Percentiles rank a stretch among this genome's conserved stretches.
Evolutionary conservation across 2,797 vertebrate genomes (phyloP).

Genomic region (Sebastes umbrosus): DNA sequence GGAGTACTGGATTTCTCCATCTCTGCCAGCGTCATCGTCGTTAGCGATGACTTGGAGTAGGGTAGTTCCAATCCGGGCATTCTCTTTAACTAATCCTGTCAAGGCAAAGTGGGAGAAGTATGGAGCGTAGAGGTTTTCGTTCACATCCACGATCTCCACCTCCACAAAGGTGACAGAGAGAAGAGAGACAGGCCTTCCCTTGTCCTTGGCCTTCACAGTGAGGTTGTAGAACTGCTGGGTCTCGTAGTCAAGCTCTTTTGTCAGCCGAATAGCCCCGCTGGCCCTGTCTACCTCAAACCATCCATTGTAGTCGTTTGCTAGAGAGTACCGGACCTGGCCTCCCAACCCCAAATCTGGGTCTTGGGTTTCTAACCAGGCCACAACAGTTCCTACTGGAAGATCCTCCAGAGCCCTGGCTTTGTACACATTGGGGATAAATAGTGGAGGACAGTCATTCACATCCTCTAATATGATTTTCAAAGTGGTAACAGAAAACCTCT

Average conservation of each 20-base stretch:
- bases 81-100: constrained; percentile 91
- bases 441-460: constrained; percentile 95
- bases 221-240: constrained; percentile 97
- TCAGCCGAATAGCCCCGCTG: constrained; percentile 92
- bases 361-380: constrained; percentile 95
- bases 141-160: constrained; percentile 96
- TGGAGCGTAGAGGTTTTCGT: constrained; percentile 94
- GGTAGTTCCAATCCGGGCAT: constrained; percentile 90
- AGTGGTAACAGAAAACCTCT: constrained; percentile 87
- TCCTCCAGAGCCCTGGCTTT: constrained; percentile 93
- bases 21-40: constrained; percentile 92
- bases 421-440: constrained; percentile 91
- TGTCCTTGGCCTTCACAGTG: constrained; percentile 94
- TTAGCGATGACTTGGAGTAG: constrained; percentile 90
- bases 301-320: constrained; percentile 91
- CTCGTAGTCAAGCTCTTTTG: constrained; percentile 94
- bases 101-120: constrained; percentile 93
- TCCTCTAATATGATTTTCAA: constrained; percentile 90
- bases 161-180: constrained; percentile 94
- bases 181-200: constrained; percentile 92
- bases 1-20: constrained; percentile 96
- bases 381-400: constrained; percentile 92
- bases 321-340: constrained; percentile 92
- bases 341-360: constrained; percentile 94
- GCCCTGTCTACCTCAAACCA: constrained; percentile 93